These are phyloP conservation scores for Toxotes lorentzi DNA, from an alignment of 2,797 vertebrate species.

Conservation along the genomic window DNA sequence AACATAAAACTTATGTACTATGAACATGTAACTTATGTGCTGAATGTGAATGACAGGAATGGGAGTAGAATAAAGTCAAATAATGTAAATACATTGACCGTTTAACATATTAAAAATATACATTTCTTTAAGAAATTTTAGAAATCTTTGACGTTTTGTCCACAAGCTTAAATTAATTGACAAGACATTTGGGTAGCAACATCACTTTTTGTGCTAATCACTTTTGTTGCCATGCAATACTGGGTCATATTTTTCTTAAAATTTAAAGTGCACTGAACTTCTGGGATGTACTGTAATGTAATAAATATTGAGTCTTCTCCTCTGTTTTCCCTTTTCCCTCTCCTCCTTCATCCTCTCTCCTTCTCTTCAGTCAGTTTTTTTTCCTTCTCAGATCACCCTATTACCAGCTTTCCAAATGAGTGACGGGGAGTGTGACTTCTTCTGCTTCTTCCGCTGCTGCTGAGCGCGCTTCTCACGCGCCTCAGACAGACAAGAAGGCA, in stretches of 20 bases:
- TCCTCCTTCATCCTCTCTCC: background rate
- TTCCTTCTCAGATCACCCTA: conserved; percentile 39
- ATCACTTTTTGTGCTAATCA: too few relatives aligned
- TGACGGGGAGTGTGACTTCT: conserved; percentile 90
- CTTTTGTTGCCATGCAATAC: background rate
- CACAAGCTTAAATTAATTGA: background rate
- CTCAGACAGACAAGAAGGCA: conserved; percentile 53
- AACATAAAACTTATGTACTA: background rate
- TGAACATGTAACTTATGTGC: background rate
- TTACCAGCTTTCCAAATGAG: conserved; percentile 83
- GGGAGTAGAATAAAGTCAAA: background rate
- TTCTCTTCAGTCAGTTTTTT: conserved; percentile 47
- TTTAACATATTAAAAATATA: background rate
- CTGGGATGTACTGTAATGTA: background rate
- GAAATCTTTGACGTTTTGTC: too few relatives aligned
- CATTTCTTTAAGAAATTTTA: too few relatives aligned
- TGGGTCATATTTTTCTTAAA: background rate
- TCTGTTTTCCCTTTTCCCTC: background rate
- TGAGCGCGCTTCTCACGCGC: conserved; percentile 68
- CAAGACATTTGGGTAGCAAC: background rate
- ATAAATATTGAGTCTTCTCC: background rate
- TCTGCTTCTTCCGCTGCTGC: conserved; percentile 90
- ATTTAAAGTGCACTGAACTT: background rate
- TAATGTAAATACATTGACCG: too few relatives aligned
- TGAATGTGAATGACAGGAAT: background rate